phyloP scores from a whole-genome alignment of 1,140 invertebrate species.

The Chironomus striatipennis region DNA sequence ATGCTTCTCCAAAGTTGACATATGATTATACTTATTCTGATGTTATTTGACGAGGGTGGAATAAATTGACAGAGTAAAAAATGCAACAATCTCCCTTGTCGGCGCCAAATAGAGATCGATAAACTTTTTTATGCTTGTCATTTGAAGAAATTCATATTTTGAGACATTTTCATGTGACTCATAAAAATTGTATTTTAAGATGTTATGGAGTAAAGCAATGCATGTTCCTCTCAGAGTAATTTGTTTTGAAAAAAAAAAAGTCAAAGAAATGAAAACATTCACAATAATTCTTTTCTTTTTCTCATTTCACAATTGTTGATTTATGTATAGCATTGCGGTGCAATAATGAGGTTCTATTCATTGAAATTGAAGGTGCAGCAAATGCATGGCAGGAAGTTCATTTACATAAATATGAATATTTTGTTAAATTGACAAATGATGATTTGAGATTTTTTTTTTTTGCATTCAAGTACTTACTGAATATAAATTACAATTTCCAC shows the following conservation, averaged over 20 bases:
- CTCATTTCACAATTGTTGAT: background rate
- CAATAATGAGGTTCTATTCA: conserved; percentile 5
- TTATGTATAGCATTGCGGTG: background rate
- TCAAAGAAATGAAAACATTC: no score
- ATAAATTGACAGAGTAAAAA: background rate
- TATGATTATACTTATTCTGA: no score
- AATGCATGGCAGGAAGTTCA: background rate
- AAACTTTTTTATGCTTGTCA: background rate
- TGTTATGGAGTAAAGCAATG: background rate
- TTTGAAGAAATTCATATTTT: background rate
- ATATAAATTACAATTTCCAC: conserved; percentile 12
- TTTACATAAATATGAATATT: background rate
- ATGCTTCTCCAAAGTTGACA: background rate
- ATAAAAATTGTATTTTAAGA: background rate
- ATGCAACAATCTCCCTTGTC: background rate
- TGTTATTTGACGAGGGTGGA: background rate
- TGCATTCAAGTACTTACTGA: background rate
- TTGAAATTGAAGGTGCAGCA: background rate
- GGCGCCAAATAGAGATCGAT: conserved; percentile 11
- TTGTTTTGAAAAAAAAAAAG: background rate
- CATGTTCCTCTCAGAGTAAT: background rate
- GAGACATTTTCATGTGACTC: background rate
- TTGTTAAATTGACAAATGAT: background rate
- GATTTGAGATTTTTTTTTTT: background rate
- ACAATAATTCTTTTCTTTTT: background rate